A percentile compares a stretch with the other conserved stretches of the same genome.
phyloP scores from a whole-genome alignment of 2,797 vertebrate genomes.

The Lemur catta region DNA sequence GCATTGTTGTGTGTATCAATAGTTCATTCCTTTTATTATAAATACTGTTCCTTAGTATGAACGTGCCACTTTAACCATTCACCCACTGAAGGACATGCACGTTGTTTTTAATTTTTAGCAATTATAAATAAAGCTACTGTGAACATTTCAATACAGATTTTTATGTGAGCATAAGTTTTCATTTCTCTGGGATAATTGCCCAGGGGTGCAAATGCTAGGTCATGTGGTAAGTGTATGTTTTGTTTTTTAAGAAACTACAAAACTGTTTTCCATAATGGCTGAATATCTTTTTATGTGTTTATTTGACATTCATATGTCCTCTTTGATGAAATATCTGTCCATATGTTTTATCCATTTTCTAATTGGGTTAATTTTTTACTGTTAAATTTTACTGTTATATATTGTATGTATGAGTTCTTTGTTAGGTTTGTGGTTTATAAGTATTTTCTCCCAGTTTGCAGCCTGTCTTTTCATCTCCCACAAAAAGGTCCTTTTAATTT shows the following conservation, averaged over 20 bases:
- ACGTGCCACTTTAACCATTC: not conserved
- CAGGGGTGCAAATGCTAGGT: not conserved
- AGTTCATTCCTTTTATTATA: constrained; percentile 16
- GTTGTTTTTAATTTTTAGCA: not conserved
- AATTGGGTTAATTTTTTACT: constrained; percentile 30
- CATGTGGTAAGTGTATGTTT: constrained; percentile 15
- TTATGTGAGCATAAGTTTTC: not conserved
- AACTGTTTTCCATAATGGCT: not conserved
- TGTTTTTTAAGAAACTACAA: not conserved
- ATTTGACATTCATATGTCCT: not conserved
- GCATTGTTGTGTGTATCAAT: not conserved
- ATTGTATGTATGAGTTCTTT: not conserved
- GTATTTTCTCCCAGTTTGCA: not conserved
- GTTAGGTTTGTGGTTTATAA: not conserved
- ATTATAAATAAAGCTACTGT: not conserved
- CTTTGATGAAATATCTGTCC: not conserved
- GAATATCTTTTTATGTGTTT: not conserved
- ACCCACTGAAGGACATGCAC: not conserved
- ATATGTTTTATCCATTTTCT: constrained; percentile 2
- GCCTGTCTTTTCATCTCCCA: constrained; percentile 23
- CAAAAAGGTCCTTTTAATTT: constrained; percentile 19
- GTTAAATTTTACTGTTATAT: constrained; percentile 6
- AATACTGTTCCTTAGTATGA: not conserved
- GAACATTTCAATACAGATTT: not conserved
- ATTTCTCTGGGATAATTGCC: not conserved